Evolutionary conservation across 2,888 invertebrate species (phyloP).

Genomic region (Nemotelus pantherinus): DNA sequence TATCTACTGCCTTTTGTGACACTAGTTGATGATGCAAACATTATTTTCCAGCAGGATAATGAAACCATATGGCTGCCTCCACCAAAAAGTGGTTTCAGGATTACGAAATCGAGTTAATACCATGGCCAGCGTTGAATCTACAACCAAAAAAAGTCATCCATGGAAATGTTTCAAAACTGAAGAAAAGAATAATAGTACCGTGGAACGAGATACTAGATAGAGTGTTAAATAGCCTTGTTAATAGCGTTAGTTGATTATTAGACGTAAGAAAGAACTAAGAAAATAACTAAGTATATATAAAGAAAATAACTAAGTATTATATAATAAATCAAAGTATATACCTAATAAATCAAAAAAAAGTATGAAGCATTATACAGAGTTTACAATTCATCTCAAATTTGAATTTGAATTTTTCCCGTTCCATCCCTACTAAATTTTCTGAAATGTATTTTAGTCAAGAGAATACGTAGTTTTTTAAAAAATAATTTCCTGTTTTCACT

Average conservation of each 20-base stretch:
- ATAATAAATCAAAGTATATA: no score
- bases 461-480: no score
- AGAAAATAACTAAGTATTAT: no score
- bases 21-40: background rate
- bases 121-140: conserved; percentile 5
- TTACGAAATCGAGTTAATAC: conserved; percentile 9
- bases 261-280: background rate
- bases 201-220: background rate
- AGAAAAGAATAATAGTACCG: conserved; percentile 1
- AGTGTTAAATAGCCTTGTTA: conserved; percentile 4
- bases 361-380: background rate
- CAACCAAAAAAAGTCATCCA: background rate
- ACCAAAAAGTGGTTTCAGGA: conserved; percentile 22
- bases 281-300: no score
- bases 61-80: background rate
- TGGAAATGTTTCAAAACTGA: background rate
- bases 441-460: no score
- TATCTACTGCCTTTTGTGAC: conserved; percentile 11
- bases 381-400: background rate
- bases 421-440: no score
- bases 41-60: conserved; percentile 17
- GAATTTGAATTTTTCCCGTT: background rate
- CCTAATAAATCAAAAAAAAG: no score
- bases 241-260: conserved; percentile 5
- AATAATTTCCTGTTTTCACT: no score